phyloP scores from a whole-genome alignment of 2,113 vertebrate species.

The Alces alces region DNA sequence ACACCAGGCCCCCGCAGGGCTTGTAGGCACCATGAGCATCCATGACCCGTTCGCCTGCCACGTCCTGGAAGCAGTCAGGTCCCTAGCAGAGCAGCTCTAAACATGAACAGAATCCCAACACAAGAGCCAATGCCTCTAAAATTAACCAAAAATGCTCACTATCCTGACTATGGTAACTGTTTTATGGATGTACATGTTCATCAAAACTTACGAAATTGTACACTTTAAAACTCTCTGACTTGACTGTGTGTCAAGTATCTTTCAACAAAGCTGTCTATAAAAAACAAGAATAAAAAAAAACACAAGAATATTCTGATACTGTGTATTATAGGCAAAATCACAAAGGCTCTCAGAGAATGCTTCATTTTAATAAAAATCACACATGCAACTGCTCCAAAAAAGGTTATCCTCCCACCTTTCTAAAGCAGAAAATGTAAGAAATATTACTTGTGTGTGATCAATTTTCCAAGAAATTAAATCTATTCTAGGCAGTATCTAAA shows the following conservation, averaged over 20 bases:
- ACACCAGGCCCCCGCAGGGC: neutral
- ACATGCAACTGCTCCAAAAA: neutral
- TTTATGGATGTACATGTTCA: fast-evolving
- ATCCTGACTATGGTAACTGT: fast-evolving
- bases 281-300: neutral
- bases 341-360: neutral
- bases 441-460: neutral
- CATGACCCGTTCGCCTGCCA: fast-evolving
- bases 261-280: neutral
- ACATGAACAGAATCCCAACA: neutral
- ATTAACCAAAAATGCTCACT: neutral
- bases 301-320: fast-evolving
- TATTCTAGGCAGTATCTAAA: neutral
- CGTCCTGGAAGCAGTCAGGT: neutral
- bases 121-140: neutral
- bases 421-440: fast-evolving
- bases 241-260: neutral
- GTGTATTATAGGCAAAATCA: neutral
- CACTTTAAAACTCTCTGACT: neutral
- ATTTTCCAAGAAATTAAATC: neutral
- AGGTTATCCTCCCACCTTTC: neutral
- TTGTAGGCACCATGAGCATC: fast-evolving
- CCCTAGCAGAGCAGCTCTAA: neutral
- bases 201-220: fast-evolving
- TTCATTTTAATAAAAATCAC: neutral